Conservation (phyloP, 2,797 vertebrate species). For the Capromys pilorides region DNA sequence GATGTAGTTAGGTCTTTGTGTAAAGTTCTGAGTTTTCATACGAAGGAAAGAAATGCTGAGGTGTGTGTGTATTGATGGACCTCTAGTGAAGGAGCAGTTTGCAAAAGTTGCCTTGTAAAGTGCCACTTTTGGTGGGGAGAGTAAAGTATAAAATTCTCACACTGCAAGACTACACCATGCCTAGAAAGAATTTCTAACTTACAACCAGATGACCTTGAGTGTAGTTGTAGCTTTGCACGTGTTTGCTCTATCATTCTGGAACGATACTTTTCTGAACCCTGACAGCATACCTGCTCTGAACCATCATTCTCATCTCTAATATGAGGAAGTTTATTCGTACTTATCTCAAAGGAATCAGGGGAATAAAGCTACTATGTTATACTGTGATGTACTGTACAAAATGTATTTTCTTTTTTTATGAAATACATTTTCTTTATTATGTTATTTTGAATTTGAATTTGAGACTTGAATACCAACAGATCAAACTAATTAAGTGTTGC, state of each 20-base stretch:
- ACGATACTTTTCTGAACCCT: background rate
- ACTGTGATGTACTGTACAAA: background rate
- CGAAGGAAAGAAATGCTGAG: background rate
- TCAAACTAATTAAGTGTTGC: conserved; percentile 50
- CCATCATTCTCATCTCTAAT: conserved; percentile 14
- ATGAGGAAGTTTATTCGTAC: background rate
- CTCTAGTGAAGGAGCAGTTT: background rate
- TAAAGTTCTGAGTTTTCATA: background rate
- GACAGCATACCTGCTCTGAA: background rate
- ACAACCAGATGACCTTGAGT: background rate
- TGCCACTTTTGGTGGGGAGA: background rate
- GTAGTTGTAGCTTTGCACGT: background rate
- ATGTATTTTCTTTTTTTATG: background rate
- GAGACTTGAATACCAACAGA: conserved; percentile 22
- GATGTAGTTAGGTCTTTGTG: background rate
- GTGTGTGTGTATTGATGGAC: background rate
- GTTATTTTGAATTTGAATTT: conserved; percentile 30
- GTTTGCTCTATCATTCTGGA: background rate
- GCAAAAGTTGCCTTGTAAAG: background rate
- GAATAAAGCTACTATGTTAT: background rate
- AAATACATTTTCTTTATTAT: background rate
- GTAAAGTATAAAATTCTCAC: background rate
- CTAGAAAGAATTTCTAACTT: background rate
- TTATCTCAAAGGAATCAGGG: background rate
- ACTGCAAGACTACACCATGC: background rate